phyloP scores from a whole-genome alignment of 2,797 vertebrate species.

The Clarias fuscus region DNA sequence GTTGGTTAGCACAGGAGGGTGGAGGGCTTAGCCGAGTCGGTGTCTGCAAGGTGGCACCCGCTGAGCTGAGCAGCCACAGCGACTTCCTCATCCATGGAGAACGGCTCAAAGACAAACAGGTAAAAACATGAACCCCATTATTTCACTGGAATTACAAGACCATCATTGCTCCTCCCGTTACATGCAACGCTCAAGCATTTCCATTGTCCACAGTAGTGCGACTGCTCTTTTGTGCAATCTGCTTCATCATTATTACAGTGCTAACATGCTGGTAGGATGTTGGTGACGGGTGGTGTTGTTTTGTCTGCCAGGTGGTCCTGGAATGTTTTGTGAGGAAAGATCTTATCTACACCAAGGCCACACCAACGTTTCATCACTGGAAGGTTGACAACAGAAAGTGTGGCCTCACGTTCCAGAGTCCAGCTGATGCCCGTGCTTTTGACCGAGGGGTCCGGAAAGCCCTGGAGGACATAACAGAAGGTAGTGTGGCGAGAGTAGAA shows the following conservation, averaged over 20 bases:
- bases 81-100: conserved; percentile 98
- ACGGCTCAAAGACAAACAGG: conserved; percentile 96
- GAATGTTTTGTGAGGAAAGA: conserved; percentile 97
- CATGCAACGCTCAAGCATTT: not conserved
- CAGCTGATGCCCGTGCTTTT: conserved; percentile 94
- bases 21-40: conserved; percentile 95
- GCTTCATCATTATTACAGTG: not conserved
- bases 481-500: conserved; percentile 62
- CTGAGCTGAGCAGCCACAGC: conserved; percentile 81
- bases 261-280: not conserved
- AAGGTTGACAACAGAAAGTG: conserved; percentile 94
- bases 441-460: conserved; percentile 97
- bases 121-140: conserved; percentile 60
- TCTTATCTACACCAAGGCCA: conserved; percentile 95
- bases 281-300: conserved; percentile 40
- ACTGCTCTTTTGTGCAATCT: not conserved
- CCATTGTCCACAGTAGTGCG: not conserved
- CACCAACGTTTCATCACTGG: conserved; percentile 98
- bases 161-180: not conserved
- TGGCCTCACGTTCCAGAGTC: conserved; percentile 96
- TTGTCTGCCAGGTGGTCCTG: conserved; percentile 85
- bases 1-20: conserved; percentile 98
- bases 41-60: conserved; percentile 90
- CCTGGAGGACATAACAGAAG: conserved; percentile 96
- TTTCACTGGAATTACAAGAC: not conserved